Conservation (phyloP, 2,113 vertebrate species). For the Sterna hirundo region DNA sequence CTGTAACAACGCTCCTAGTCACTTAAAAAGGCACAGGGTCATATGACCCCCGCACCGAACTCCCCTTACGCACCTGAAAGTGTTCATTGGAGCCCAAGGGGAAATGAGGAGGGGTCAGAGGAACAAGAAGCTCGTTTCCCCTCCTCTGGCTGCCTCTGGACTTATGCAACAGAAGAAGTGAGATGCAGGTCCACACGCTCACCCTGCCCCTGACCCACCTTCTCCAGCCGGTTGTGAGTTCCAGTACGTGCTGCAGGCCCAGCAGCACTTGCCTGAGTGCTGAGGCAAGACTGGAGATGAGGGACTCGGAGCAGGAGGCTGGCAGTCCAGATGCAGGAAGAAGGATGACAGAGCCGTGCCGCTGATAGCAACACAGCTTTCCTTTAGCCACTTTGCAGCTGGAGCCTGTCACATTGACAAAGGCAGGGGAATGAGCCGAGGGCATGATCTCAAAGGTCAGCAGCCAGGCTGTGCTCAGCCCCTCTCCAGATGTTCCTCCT, state of each 20-base stretch:
- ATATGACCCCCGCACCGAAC: accelerated
- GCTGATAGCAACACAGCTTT: not conserved
- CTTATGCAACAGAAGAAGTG: not conserved
- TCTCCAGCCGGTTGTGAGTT: not conserved
- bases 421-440: not conserved
- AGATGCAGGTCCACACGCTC: not conserved
- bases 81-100: not conserved
- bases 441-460: not conserved
- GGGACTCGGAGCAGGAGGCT: not conserved
- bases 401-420: not conserved
- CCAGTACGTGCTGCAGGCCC: not conserved
- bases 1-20: not conserved
- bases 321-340: not conserved
- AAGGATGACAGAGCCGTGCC: not conserved
- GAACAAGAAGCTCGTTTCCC: not conserved
- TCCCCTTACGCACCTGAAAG: not conserved
- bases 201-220: not conserved
- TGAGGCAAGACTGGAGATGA: not conserved
- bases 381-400: not conserved
- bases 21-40: not conserved
- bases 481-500: slow-evolving; percentile 21
- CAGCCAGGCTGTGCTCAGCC: not conserved
- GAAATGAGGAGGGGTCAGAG: not conserved
- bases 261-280: not conserved
- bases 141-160: not conserved